phyloP scores from a whole-genome alignment of 2,797 vertebrate genomes.

The Protonibea diacanthus region DNA sequence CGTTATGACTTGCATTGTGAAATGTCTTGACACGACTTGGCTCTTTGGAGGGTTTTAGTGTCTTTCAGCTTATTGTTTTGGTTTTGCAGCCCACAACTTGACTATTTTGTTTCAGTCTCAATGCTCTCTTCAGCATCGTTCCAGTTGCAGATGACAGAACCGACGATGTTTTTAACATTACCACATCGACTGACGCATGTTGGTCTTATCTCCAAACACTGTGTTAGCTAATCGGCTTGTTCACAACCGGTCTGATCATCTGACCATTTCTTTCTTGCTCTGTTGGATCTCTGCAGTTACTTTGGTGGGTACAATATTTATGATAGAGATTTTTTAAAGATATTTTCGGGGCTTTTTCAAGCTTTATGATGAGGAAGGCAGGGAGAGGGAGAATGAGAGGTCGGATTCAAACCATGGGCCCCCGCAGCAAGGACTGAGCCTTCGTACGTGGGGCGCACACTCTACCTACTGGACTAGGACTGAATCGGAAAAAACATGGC shows the following conservation, averaged over 20 bases:
- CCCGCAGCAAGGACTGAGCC: too few species aligned
- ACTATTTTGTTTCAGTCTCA: not conserved
- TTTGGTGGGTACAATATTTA: not conserved
- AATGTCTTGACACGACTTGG: too few species aligned
- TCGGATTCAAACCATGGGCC: too few species aligned
- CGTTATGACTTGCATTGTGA: too few species aligned
- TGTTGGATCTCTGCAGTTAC: not conserved
- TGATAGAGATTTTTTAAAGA: too few species aligned
- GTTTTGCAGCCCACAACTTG: not conserved
- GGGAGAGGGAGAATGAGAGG: too few species aligned
- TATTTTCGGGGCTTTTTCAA: too few species aligned
- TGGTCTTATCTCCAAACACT: not conserved
- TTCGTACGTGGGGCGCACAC: too few species aligned
- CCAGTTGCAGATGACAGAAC: not conserved
- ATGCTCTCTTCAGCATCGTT: not conserved
- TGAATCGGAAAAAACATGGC: not conserved
- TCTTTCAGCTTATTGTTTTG: constrained; percentile 3
- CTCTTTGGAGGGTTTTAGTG: not conserved
- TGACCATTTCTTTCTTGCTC: not conserved
- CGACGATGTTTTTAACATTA: too few species aligned
- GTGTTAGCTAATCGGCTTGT: not conserved
- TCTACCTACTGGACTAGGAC: not conserved
- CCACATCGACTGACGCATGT: not conserved
- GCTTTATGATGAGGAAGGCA: too few species aligned
- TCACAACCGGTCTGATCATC: not conserved